These are phyloP conservation scores for Lepus americanus DNA, from an alignment of 2,113 vertebrate species.

Conservation along the genomic window DNA sequence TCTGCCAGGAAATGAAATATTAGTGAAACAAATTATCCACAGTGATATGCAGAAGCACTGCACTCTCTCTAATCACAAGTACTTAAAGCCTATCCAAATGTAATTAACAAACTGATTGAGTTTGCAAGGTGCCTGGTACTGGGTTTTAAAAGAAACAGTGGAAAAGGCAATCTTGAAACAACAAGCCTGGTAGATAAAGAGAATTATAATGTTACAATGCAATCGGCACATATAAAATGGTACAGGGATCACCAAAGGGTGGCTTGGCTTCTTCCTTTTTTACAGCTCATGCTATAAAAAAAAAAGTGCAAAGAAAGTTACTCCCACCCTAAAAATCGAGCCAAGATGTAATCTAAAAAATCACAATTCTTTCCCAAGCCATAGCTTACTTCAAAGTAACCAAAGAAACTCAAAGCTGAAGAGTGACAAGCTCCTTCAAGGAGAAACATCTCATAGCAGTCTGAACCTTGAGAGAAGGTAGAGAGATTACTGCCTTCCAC, in stretches of 20 bases:
- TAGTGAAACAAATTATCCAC: background rate
- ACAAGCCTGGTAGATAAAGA: background rate
- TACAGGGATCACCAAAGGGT: background rate
- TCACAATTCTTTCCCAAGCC: background rate
- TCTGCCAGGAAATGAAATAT: conserved; percentile 1
- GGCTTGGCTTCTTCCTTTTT: background rate
- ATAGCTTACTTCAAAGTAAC: background rate
- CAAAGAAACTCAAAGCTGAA: background rate
- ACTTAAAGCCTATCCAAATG: background rate
- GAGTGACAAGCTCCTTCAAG: background rate
- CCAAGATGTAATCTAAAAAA: background rate
- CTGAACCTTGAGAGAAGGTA: background rate
- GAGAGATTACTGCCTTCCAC: background rate
- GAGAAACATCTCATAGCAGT: background rate
- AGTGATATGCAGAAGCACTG: background rate
- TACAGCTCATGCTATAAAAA: background rate
- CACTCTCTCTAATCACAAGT: background rate
- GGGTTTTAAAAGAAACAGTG: background rate
- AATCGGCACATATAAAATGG: background rate
- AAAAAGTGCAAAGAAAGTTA: background rate
- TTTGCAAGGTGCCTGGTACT: background rate
- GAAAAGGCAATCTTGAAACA: background rate
- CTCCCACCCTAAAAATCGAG: background rate
- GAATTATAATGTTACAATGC: background rate
- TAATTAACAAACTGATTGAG: background rate